phyloP scores from a whole-genome alignment of 1,140 invertebrate genomes.

The Brachionus sp. region DNA sequence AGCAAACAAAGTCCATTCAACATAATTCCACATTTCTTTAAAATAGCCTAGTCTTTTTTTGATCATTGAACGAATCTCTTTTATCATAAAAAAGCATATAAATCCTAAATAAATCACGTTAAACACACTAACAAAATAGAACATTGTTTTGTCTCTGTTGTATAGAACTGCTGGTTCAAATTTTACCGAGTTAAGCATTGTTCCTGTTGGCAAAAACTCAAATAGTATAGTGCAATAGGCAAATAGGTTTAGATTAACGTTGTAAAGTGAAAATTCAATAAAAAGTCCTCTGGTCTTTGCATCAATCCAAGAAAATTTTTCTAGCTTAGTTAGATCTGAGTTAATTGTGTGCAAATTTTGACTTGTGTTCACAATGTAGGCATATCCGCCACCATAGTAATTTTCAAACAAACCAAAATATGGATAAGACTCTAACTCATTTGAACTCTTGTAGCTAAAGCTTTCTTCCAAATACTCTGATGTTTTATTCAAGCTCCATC shows the following conservation, averaged over 20 bases:
- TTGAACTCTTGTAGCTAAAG: conserved; percentile 35
- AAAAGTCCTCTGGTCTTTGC: conserved; percentile 63
- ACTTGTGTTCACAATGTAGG: conserved; percentile 56
- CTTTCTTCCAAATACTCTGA: background rate
- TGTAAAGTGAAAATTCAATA: conserved; percentile 65
- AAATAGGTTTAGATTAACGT: conserved; percentile 64
- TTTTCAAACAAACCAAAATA: conserved; percentile 59
- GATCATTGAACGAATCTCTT: conserved; percentile 1
- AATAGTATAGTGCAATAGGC: conserved; percentile 60
- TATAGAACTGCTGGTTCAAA: conserved; percentile 57
- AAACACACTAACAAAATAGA: conserved; percentile 55
- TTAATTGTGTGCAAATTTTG: conserved; percentile 54
- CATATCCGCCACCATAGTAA: conserved; percentile 65
- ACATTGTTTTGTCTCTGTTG: conserved; percentile 54
- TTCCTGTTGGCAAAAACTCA: conserved; percentile 62
- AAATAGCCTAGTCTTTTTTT: conserved; percentile 52
- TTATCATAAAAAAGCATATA: conserved; percentile 60
- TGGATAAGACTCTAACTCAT: conserved; percentile 58
- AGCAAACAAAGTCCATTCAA: conserved; percentile 58
- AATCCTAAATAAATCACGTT: conserved; percentile 59
- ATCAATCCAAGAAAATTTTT: conserved; percentile 63
- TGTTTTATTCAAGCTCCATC: background rate
- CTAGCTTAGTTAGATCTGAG: conserved; percentile 62
- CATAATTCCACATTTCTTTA: conserved; percentile 59
- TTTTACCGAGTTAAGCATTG: conserved; percentile 60